Evolutionary conservation across 2,797 vertebrate species (phyloP), one percentile per base, ranked within the genome.

Genomic region (Bucorvus abyssinicus): DNA sequence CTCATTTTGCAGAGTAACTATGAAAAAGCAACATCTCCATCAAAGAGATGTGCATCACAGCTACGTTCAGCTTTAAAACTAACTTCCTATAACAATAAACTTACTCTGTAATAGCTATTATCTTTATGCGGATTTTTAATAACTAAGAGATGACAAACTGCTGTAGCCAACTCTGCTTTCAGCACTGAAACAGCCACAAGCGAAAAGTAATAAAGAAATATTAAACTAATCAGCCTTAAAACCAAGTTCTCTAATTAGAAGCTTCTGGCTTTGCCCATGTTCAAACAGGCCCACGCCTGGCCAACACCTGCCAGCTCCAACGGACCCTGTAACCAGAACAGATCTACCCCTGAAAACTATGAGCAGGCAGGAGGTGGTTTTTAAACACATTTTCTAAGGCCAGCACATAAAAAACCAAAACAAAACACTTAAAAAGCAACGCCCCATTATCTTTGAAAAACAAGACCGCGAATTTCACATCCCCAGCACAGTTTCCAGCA

Each of bases 341-440:
- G 16, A 17, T 7, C 21, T 4, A 8, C 2, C 50, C 22, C 70
- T 10, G 21, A 29, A n/a, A 21, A 26, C 17, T 1, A 16, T 22
- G 1, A 22, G 40, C n/a, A 8, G 3, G 8, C 52, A 27, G 7
- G 20, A 12, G 40, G 27, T 3, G 24, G 2, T 1, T 45, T 50
- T 9, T 0, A 8, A 42, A 27, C 16, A 2, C 14, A 0, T 65
- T 69, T 76, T 9, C 55, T 6, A 29, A 2, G 1, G 0, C 32
- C 52, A 34, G 8, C n/a, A 7, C 38, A 0, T 0, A 10, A 16
- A 40, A 40, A 40, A 40, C 38, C 38, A 40, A 40, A 40, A 10
- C 38, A 42, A 11, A 56, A 1, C 7, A 13, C 2, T 8, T 17
- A 4, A 2, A 6, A 9, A 56, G 1, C 73, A 22, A 9, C 59